Percentiles rank a stretch among this genome's conserved stretches.
Conservation (phyloP, 2,113 vertebrate genomes). For the Camarhynchus parvulus region DNA sequence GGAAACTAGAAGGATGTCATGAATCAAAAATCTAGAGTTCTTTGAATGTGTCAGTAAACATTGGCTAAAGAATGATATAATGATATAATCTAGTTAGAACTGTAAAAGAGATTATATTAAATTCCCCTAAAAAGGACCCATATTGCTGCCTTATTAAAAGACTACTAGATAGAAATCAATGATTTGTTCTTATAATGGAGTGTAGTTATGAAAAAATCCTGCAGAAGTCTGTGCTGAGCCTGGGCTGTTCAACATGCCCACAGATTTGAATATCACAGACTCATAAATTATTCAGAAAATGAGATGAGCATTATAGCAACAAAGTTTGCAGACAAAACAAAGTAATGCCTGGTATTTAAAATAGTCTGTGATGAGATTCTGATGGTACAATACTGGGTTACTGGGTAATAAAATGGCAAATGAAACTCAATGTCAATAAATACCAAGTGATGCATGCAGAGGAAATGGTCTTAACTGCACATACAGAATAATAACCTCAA, state of each 20-base stretch:
- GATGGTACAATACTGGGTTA: neutral
- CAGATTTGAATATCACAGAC: neutral
- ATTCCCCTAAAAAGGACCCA: neutral
- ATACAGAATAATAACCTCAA: neutral
- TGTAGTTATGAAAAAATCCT: neutral
- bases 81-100: neutral
- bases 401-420: slow-evolving; percentile 32
- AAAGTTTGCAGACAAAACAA: slow-evolving; percentile 29
- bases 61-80: neutral
- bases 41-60: neutral
- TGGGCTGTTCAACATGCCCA: neutral
- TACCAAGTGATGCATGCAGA: slow-evolving; percentile 10
- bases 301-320: neutral
- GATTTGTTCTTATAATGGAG: neutral
- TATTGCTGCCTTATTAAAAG: neutral
- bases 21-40: neutral
- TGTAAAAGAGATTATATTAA: neutral
- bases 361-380: neutral
- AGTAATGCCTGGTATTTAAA: slow-evolving; percentile 13
- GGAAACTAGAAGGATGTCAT: neutral
- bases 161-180: neutral
- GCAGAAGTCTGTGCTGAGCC: neutral
- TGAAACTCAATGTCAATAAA: slow-evolving; percentile 17
- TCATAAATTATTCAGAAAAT: slow-evolving; percentile 15
- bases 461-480: neutral